Evolutionary conservation across 2,797 vertebrate species (phyloP).

Genomic region (Ficedula albicollis): DNA sequence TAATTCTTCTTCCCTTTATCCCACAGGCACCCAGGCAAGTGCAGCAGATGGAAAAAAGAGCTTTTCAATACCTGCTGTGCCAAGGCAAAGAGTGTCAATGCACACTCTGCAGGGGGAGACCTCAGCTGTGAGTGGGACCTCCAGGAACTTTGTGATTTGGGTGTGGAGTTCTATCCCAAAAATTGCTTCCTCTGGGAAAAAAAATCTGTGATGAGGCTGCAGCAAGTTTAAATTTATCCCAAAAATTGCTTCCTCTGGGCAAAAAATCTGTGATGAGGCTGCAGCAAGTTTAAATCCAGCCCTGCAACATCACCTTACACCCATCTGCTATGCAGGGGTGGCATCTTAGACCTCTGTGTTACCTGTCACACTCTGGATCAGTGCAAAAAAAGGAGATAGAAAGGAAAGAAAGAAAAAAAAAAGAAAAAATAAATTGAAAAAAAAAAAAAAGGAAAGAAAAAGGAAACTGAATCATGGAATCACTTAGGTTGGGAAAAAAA

Average conservation of each 20-base stretch:
- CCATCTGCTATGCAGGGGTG: accelerated
- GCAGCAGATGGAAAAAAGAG: neutral
- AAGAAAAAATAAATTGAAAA: accelerated
- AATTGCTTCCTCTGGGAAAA: neutral
- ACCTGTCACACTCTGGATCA: neutral
- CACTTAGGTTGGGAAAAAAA: neutral
- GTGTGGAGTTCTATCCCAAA: neutral
- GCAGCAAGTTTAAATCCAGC: neutral
- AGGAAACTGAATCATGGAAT: neutral
- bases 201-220: neutral
- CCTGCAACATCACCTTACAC: neutral
- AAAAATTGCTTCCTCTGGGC: neutral
- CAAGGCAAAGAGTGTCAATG: neutral
- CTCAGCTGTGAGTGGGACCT: neutral
- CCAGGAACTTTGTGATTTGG: neutral
- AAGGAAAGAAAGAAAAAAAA: neutral
- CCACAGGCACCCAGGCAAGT: neutral
- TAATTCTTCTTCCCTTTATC: neutral
- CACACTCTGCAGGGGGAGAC: accelerated
- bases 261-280: neutral
- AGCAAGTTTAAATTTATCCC: neutral
- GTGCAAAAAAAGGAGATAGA: neutral
- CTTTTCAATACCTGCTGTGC: neutral
- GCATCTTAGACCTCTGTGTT: neutral
- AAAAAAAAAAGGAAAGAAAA: accelerated